Evolutionary conservation across 2,888 invertebrate genomes (phyloP), one percentile per base, ranked within the genome.

Genomic region (Tetropium fuscum): DNA sequence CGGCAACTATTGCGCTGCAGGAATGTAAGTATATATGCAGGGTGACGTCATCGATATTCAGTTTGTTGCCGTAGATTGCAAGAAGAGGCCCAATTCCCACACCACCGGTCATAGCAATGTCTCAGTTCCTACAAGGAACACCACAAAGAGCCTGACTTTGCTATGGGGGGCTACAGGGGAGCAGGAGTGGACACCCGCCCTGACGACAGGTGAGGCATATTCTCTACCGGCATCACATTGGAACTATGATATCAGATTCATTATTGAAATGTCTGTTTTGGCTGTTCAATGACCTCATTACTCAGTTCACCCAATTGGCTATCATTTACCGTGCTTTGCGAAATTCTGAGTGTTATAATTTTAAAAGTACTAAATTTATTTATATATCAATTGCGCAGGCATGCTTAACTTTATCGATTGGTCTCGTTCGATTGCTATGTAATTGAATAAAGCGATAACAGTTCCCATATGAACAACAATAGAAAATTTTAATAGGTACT

Each of bases 141-240:
- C 79, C 15, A 75, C 80, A 3, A 86, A 85, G 73, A 85, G 84
- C 71, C 84, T 91, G 45, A 92, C 93, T 0, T 82, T 93, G 22
- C 84, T 95, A 41, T 97, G 97, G 96, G 97, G 97, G 16, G 95
- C 95, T 2, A 97, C 97, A 0, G 97, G 97, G 27, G 97, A 97
- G 80, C 97, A 97, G 80, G 96, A 97, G 80, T 97, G 97, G 97
- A 96, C 96, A 1, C 96, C 97, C 0, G 95, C 95, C 19, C 85
- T 97, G 58, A 97, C 96, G 2, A 97, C 97, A 83, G 97, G 97
- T 95, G 83, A 54, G 27, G 22, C 19, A 22, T 16, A 40, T 22
- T 40, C 5, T n/a, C n/a, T 27, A 44, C 27, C 16, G 27, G 40
- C 38, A 6, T 27, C 10, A 10, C 27, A 15, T n/a, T 11, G 20